Conservation (phyloP, 2,888 invertebrate species). For the Eilema griseolum region DNA sequence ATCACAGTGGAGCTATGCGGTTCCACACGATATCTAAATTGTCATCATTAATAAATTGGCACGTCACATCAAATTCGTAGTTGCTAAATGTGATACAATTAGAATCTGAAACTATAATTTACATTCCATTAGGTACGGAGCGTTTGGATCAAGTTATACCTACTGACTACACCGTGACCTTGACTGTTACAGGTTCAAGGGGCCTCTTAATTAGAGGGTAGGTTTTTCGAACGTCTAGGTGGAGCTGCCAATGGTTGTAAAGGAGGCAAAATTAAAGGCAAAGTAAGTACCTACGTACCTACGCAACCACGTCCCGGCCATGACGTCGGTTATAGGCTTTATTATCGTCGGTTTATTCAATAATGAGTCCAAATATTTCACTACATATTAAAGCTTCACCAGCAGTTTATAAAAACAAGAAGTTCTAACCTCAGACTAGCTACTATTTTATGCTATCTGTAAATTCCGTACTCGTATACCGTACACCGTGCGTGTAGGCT, state of each 20-base stretch:
- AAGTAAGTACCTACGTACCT: neutral
- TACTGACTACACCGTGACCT: neutral
- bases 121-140: neutral
- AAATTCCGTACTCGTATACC: no score
- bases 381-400: no score
- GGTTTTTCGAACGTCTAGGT: neutral
- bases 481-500: no score
- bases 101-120: neutral
- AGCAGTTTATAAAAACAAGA: no score
- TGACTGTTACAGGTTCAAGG: neutral
- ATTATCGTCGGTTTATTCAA: neutral
- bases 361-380: neutral
- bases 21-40: constrained; percentile 24
- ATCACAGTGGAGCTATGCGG: constrained; percentile 26
- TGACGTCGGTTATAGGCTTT: neutral
- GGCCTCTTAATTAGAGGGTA: neutral
- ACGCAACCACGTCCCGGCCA: constrained; percentile 4
- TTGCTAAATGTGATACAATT: neutral
- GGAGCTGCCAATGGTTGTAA: neutral
- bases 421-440: no score
- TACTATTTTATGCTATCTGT: no score
- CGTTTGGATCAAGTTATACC: neutral
- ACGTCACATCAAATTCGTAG: constrained; percentile 1
- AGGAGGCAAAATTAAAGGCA: neutral
- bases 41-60: constrained; percentile 8